Evolutionary conservation across 2,113 vertebrate genomes (phyloP).

Genomic region (Thalassoma bifasciatum): DNA sequence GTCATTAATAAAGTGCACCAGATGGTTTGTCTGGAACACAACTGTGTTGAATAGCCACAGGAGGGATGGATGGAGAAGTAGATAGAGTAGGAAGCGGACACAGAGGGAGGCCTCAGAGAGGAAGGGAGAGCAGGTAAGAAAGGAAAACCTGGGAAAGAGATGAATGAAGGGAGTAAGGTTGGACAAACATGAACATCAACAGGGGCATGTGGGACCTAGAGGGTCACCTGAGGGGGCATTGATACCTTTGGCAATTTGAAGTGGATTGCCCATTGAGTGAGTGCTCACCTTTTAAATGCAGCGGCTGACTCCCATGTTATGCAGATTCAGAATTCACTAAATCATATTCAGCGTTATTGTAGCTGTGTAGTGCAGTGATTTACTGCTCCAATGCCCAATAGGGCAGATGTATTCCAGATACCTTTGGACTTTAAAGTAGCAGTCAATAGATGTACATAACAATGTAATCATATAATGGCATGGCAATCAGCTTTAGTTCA

Average conservation of each 20-base stretch:
- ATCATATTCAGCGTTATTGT: too few species aligned
- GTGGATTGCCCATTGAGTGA: not conserved
- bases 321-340: too few species aligned
- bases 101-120: constrained; percentile 28
- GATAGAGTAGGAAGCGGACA: constrained; percentile 47
- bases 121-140: not conserved
- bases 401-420: too few species aligned
- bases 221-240: not conserved
- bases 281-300: constrained; percentile 10
- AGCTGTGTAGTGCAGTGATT: too few species aligned
- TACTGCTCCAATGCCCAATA: too few species aligned
- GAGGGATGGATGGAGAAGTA: constrained; percentile 68
- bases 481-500: too few species aligned
- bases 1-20: constrained; percentile 83
- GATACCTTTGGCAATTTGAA: not conserved
- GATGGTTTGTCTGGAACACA: constrained; percentile 82
- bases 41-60: constrained; percentile 77
- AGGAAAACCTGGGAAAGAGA: constrained; percentile 8
- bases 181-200: constrained; percentile 13
- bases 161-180: constrained; percentile 33
- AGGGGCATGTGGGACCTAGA: not conserved
- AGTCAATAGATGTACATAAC: too few species aligned
- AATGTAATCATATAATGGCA: too few species aligned
- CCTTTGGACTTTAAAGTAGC: too few species aligned
- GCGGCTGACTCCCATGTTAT: not conserved